Conservation (phyloP, 2,888 invertebrate genomes). For the Drosophila planitibia region DNA sequence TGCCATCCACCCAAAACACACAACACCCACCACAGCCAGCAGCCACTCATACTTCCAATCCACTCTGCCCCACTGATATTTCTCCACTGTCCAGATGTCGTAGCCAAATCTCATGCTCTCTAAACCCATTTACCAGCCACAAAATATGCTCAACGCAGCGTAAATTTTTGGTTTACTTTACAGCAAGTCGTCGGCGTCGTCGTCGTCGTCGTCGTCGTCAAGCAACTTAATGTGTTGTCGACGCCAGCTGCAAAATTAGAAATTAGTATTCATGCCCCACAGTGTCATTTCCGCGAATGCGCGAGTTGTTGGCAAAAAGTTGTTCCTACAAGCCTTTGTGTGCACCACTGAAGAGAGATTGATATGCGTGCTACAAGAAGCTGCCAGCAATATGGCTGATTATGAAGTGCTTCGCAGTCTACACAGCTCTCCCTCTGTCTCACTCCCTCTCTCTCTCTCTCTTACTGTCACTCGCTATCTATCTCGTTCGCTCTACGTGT, state of each 20-base stretch:
- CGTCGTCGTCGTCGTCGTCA: conserved; percentile 25
- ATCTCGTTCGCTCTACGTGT: conserved; percentile 8
- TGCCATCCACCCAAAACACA: neutral
- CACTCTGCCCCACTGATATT: conserved; percentile 12
- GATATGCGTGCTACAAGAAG: conserved; percentile 56
- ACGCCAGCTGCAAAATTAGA: conserved; percentile 81
- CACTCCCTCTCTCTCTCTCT: too few species aligned
- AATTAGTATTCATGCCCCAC: conserved; percentile 84
- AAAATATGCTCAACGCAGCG: conserved; percentile 70
- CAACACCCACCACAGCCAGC: neutral
- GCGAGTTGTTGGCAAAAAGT: conserved; percentile 64
- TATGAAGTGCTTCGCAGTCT: conserved; percentile 61
- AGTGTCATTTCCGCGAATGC: conserved; percentile 83
- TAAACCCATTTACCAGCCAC: conserved; percentile 60
- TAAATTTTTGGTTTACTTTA: conserved; percentile 71
- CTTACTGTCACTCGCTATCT: neutral
- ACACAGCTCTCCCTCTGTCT: neutral
- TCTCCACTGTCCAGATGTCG: conserved; percentile 41
- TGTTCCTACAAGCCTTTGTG: conserved; percentile 50
- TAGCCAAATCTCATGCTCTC: conserved; percentile 41
- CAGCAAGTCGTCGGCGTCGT: conserved; percentile 48
- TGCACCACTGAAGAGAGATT: conserved; percentile 55
- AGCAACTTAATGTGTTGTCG: conserved; percentile 74
- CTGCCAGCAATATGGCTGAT: conserved; percentile 64
- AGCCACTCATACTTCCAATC: neutral